Evolutionary conservation across 2,888 invertebrate genomes (phyloP).

Genomic region (Margaritifera margaritifera): DNA sequence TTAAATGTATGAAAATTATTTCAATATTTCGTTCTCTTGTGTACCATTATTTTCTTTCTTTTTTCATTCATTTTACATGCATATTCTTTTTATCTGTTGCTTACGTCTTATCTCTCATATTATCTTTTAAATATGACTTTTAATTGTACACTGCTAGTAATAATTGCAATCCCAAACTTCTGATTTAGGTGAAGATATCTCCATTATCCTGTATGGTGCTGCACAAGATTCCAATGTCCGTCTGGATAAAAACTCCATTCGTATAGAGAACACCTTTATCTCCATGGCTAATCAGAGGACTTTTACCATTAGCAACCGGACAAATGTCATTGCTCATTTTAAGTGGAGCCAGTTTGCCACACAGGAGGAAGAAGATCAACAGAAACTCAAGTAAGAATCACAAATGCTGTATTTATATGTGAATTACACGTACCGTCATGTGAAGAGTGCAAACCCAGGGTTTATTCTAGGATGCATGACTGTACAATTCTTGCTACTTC

Average conservation of each 20-base stretch:
- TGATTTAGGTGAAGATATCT: constrained; percentile 68
- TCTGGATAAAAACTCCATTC: constrained; percentile 70
- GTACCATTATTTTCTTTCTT: too few species aligned
- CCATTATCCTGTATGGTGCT: constrained; percentile 67
- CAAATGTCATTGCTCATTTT: constrained; percentile 71
- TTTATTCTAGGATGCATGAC: neutral
- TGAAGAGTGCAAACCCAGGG: neutral
- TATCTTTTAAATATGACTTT: too few species aligned
- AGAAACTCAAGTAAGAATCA: constrained; percentile 59
- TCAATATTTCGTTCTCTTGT: too few species aligned
- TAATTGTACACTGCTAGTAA: too few species aligned
- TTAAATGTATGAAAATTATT: too few species aligned
- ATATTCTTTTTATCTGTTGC: neutral
- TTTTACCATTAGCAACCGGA: constrained; percentile 69
- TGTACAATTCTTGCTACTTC: too few species aligned
- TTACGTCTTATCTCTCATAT: too few species aligned
- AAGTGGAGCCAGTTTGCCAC: constrained; percentile 71
- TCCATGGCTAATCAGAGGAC: constrained; percentile 72
- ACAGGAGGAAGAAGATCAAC: constrained; percentile 70
- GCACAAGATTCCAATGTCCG: constrained; percentile 71
- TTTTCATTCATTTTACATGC: too few species aligned
- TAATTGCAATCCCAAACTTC: too few species aligned
- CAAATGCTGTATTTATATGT: neutral
- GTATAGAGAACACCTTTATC: constrained; percentile 72
- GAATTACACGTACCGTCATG: neutral